Base-by-base conservation (phyloP, 2,797 vertebrate species). In the Hyperoplus immaculatus region DNA sequence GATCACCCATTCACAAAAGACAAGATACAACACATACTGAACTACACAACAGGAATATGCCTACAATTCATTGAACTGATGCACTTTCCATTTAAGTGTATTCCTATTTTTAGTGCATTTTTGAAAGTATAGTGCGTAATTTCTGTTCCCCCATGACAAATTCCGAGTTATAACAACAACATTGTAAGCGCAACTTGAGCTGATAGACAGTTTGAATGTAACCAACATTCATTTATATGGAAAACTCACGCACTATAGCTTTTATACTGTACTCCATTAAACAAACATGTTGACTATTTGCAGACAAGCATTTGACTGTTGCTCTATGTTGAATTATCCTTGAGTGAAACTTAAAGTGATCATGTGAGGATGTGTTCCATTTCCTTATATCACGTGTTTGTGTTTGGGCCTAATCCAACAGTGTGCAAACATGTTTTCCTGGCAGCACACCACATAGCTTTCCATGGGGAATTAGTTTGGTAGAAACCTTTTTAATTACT, bases 361-460 rank as follows among this genome's bases (percentile, higher is more conserved):
- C 70, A 64, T 50, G 29, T 67, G 15, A 57, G 7, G 9, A 14
- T 47, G 54, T 57, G 53, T 51, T 36, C 1, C 18, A 49, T 61
- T 67, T 82, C 78, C 42, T 73, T 42, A 43, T 61, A 13, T 46
- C 29, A 36, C 0, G 2, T 45, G 15, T 21, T 2, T 4, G 10
- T 50, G 38, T 59, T 74, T 61, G 50, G 50, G 46, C 55, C 21
- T 7, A 62, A 43, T 45, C 53, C 61, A 77, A 61, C 58, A 29
- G 14, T 53, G n/a, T 55, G 8, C 38, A 55, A 82, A 77, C 62
- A 1, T 46, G 67, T 69, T 76, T 64, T 56, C 4, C 61, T 39
- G 61, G 16, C 47, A 69, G 14, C 29, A 53, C 58, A 4, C 0
- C 7, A 29, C 29, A 29, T 29, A 29, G 29, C 29, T 39, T 63